phyloP scores from a whole-genome alignment of 2,113 vertebrate species.

The Campylomormyrus numenius region DNA sequence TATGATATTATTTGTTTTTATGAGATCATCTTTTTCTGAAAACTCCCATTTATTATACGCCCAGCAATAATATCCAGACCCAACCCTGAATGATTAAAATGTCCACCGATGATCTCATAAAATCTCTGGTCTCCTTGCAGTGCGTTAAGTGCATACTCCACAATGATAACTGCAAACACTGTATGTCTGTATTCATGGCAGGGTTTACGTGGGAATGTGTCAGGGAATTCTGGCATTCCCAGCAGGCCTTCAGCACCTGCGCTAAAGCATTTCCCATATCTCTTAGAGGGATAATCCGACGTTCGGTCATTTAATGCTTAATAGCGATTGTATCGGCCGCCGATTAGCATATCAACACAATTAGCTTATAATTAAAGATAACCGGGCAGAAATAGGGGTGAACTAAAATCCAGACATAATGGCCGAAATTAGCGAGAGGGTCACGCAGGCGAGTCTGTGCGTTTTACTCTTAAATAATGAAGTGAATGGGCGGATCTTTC shows the following conservation, averaged over 20 bases:
- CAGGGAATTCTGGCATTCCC: neutral
- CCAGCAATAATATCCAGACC: neutral
- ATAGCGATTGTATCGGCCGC: neutral
- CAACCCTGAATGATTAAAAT: neutral
- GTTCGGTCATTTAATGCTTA: neutral
- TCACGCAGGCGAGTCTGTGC: neutral
- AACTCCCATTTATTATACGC: neutral
- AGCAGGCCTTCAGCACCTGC: neutral
- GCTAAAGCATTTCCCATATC: neutral
- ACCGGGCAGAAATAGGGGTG: neutral
- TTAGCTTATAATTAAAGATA: neutral
- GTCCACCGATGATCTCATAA: neutral
- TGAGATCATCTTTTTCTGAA: neutral
- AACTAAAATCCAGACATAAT: neutral
- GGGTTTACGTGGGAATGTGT: neutral
- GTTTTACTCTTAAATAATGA: neutral
- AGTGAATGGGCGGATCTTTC: neutral
- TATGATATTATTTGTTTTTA: neutral
- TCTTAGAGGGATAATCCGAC: neutral
- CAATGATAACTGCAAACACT: neutral
- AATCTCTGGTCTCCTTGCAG: neutral
- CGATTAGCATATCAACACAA: neutral
- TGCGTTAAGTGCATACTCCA: neutral
- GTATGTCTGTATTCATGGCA: neutral
- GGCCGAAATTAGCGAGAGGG: neutral